phyloP scores from a whole-genome alignment of 53 echinoderm and acorn worm genomes.

The Hippasteria phrygiana region DNA sequence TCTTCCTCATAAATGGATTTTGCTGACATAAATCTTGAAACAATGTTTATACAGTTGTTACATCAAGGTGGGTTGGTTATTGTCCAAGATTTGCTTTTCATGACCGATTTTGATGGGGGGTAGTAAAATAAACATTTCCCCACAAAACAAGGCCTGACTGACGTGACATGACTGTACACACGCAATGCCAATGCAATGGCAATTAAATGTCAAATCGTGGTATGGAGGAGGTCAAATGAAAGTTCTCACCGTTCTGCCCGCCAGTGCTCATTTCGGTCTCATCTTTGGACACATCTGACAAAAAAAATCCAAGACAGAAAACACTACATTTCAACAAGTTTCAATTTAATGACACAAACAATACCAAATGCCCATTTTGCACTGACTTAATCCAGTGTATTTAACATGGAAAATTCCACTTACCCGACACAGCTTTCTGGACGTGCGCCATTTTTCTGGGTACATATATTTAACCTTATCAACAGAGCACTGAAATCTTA shows the following conservation, averaged over 20 bases:
- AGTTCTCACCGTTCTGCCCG: conserved; percentile 58
- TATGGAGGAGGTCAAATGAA: neutral
- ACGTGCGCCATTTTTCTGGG: conserved; percentile 70
- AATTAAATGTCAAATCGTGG: neutral
- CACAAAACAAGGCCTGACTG: too few relatives aligned
- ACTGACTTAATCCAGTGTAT: neutral
- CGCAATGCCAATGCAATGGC: neutral
- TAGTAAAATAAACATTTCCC: too few relatives aligned
- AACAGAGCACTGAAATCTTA: neutral
- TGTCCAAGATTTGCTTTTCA: too few relatives aligned
- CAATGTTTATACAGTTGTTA: too few relatives aligned
- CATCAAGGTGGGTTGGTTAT: too few relatives aligned
- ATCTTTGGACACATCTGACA: conserved; percentile 47
- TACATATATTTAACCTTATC: conserved; percentile 1
- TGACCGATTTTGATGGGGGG: too few relatives aligned
- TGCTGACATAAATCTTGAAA: too few relatives aligned
- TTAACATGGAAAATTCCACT: conserved; percentile 62
- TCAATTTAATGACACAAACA: neutral
- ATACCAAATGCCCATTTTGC: neutral
- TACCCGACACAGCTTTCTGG: conserved; percentile 47
- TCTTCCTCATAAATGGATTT: too few relatives aligned
- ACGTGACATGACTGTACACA: too few relatives aligned
- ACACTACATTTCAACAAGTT: conserved; percentile 3
- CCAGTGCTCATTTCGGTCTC: conserved; percentile 43
- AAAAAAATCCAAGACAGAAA: neutral